These are phyloP conservation scores for Hydrocynus forskahlii DNA, from an alignment of 2,797 vertebrate species.

Conservation along the genomic window DNA sequence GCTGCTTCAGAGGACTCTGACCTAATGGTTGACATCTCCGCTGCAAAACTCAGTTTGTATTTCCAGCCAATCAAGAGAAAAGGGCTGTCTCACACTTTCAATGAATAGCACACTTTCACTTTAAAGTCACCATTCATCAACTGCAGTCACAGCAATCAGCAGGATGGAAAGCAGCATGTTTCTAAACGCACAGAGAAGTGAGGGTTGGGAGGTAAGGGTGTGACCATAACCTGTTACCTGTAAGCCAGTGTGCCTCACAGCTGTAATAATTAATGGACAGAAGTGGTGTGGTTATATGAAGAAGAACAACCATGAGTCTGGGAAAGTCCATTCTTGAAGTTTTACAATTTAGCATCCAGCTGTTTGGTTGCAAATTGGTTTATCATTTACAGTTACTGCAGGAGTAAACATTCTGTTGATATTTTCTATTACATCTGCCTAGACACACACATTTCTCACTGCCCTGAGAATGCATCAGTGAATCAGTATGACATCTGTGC, in stretches of 20 bases:
- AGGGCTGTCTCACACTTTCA: conserved; percentile 54
- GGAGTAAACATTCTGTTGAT: conserved; percentile 42
- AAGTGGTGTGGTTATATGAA: conserved; percentile 23
- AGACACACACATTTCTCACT: conserved; percentile 33
- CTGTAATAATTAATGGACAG: conserved; percentile 11
- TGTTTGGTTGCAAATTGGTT: conserved; percentile 41
- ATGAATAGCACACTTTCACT: conserved; percentile 67
- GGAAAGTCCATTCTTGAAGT: conserved; percentile 9
- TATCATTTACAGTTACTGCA: conserved; percentile 41
- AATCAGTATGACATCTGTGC: conserved; percentile 3
- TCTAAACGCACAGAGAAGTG: not conserved
- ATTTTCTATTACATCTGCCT: conserved; percentile 41
- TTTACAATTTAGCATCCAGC: conserved; percentile 29
- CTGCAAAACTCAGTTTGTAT: conserved; percentile 54
- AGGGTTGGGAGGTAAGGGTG: not conserved
- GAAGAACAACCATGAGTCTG: not conserved
- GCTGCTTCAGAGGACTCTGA: conserved; percentile 40
- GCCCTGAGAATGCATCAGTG: conserved; percentile 30
- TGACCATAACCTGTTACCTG: not conserved
- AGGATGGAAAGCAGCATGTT: conserved; percentile 12
- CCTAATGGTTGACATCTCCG: conserved; percentile 63
- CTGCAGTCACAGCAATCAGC: conserved; percentile 30
- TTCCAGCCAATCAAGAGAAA: conserved; percentile 69
- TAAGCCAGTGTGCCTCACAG: not conserved
- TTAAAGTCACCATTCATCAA: conserved; percentile 70